Evolutionary conservation across 2,888 invertebrate species (phyloP), one percentile per base, ranked within the genome.

Genomic region (Polydrusus tereticollis): DNA sequence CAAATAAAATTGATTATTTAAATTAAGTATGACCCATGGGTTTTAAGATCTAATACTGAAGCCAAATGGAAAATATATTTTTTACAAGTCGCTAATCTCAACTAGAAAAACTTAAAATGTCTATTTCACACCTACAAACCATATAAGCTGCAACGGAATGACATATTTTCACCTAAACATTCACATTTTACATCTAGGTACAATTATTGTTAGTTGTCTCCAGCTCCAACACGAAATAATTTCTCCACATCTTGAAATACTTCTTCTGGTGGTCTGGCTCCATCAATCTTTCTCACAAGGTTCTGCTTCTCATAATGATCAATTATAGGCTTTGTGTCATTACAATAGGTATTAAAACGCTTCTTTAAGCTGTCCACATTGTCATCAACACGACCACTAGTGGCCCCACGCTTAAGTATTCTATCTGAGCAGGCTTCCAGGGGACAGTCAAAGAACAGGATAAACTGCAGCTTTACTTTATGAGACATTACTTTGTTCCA

Each of bases 361-460:
- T 97, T 97, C 78, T 92, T 90, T 55, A 98, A 86, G 78, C 94
- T 93, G 43, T 97, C 96, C 47, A 91, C 84, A 82, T 99, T 99
- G 85, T 99, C 99, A 84, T 99, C 99, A 0, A 93, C 90, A 10
- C 99, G 91, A 0, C 98, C 98, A 84, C 96, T 97, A 57, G 95
- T 96, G 59, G 93, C 92, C 0, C 98, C 98, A 73, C 98, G 90
- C 3, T 90, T 89, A 65, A 99, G 83, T 83, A 98, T 99, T 45
- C 99, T 89, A 33, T 92, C 87, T 0, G 94, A 91, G 84, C 99
- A 99, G 6, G 92, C 86, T 87, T 87, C 79, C 36, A 81, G 68
- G 0, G 91, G 89, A 82, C 99, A 98, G 76, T 98, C 95, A 80
- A 99, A 94, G 84, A 96, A 97, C 23, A 99, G 86, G 1, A 99